Evolutionary conservation across 2,888 invertebrate species (phyloP), one percentile per base, ranked within the genome.

Genomic region (Aradus depressus): DNA sequence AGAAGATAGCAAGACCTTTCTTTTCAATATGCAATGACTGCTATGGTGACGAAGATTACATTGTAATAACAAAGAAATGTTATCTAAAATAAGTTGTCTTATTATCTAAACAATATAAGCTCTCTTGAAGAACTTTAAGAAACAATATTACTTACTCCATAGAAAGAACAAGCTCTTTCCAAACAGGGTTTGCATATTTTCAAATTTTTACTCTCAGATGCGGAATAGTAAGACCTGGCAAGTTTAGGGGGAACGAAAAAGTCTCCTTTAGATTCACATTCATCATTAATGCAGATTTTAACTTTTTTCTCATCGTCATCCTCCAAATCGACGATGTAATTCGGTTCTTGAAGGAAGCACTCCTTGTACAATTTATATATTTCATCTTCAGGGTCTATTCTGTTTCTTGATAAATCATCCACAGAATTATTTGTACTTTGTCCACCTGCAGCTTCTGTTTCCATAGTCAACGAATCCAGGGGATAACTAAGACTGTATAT

Each of bases 171-270:
- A 22, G 25, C 47, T 8, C 16, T 21, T 25, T 41, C 23, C 18
- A 49, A 21, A 41, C 49, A 49, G 5, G 25, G 25, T 22, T 10
- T 41, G 28, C 49, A 49, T n/a, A 44, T 26, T 16, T 10, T 6
- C 19, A 39, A 39, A 21, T 45, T 39, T 47, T 32, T 32, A 23
- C 26, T 38, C 18, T 45, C 35, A 10, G 34, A 35, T 8, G 34
- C 28, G 34, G 26, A 45, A 23, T 66, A 72, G 56, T 68, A 71
- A 1, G 68, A 66, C 3, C 70, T 50, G 2, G 61, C 61, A 48
- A 59, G 57, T 8, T 52, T 41, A 5, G 58, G 44, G 2, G 61
- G 59, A 3, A 41, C 28, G 1, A 43, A n/a, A n/a, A 62, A 48
- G 1, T 53, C 43, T 34, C 52, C 21, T 8, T 58, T 57, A 37